Evolutionary conservation across 2,113 vertebrate species (phyloP).

Genomic region (Ariopsis seemanni): DNA sequence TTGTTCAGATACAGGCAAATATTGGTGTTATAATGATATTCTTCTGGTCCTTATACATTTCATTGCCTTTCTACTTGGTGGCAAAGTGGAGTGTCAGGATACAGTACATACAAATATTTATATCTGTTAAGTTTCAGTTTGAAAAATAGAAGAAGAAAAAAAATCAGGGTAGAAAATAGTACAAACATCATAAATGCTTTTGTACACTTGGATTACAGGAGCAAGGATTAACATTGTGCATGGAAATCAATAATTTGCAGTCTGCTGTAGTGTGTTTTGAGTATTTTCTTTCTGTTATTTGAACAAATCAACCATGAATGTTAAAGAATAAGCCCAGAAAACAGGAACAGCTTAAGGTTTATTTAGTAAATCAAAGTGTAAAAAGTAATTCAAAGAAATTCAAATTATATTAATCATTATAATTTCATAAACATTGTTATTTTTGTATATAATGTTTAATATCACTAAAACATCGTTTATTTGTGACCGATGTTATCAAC

Average conservation of each 20-base stretch:
- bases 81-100: neutral
- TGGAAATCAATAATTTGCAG: neutral
- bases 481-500: neutral
- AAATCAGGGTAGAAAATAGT: neutral
- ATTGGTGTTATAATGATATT: neutral
- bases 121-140: neutral
- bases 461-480: neutral
- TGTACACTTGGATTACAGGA: neutral
- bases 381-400: neutral
- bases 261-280: neutral
- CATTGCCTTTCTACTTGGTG: neutral
- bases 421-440: too few species aligned
- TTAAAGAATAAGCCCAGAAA: neutral
- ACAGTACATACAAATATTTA: neutral
- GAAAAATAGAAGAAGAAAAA: neutral
- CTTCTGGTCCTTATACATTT: neutral
- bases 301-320: neutral
- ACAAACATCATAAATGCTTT: neutral
- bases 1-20: neutral
- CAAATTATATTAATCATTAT: neutral
- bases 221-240: neutral
- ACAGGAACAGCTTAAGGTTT: neutral
- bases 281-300: neutral
- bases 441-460: neutral
- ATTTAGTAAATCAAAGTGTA: neutral